Evolutionary conservation across 2,113 vertebrate species (phyloP), one percentile per base, ranked within the genome.

Genomic region (Callopanchax toddi): DNA sequence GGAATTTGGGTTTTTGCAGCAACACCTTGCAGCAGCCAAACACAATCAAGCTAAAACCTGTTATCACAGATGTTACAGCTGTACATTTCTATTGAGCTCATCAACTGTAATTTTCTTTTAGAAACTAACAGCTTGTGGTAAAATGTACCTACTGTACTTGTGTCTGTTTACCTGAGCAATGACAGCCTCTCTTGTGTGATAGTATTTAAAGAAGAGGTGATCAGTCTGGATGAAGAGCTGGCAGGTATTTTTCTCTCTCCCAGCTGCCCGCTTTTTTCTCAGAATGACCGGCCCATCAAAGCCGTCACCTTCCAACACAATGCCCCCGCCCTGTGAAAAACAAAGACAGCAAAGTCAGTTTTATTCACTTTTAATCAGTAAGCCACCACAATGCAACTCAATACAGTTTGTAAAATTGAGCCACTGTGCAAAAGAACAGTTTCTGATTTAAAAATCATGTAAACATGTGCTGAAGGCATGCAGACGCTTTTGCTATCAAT

Each of bases 211-310:
- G 81, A 99, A 99, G 3, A 96, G 86, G 76, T 99, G 97, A 83
- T 99, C 97, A 0, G 97, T 97, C 88, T 99, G 97, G 87, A 99
- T 98, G 67, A 94, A 98, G 32, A 99, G 94, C 83, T 97, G 96
- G 61, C 97, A 99, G 0, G 96, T 98, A 81, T 98, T 98, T 78
- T 93, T 96, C 79, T 96, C 95, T 57, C 89, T 93, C 62, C 89
- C 92, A 2, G 94, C 89, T 6, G 96, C 96, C 74, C 97, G 94
- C 34, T 93, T 96, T 73, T 63, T 96, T 76, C 96, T 93, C 78
- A 96, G 85, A 72, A 95, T 85, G 71, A 97, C 89, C 16, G 96
- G 94, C 43, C 86, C 91, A 17, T 82, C 10, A 2, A 2, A 11
- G 15, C 17, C 71, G 66, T 73, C 84, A 8, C 88, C 67, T 13